Evolutionary conservation across 2,113 vertebrate species (phyloP).

Genomic region (Tricholaema leucomelas): DNA sequence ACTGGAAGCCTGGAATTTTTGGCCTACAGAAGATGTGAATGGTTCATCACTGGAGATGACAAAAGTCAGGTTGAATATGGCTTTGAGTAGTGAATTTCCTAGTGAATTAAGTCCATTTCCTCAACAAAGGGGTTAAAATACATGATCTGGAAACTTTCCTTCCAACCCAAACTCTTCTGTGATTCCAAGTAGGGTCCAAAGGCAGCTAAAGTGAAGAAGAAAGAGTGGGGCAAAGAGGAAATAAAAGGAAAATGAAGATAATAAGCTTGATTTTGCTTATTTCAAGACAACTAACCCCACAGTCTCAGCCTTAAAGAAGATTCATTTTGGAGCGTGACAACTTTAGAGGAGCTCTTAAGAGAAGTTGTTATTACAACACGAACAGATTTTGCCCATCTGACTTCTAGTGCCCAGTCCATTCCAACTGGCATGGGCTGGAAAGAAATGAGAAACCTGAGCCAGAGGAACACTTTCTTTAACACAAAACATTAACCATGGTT

Average conservation of each 20-base stretch:
- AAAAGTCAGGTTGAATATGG: neutral
- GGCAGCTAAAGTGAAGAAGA: neutral
- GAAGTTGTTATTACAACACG: neutral
- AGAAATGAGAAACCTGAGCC: constrained; percentile 15
- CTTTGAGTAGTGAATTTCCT: neutral
- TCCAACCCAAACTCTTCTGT: neutral
- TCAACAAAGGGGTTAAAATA: neutral
- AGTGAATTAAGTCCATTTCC: neutral
- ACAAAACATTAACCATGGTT: constrained; percentile 31
- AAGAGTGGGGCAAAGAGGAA: neutral
- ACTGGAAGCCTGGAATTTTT: too few relatives aligned
- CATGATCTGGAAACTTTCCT: neutral
- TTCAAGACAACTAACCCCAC: neutral
- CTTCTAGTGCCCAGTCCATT: neutral
- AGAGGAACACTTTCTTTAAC: constrained; percentile 37
- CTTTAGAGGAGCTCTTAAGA: neutral
- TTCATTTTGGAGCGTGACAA: neutral
- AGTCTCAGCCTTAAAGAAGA: neutral
- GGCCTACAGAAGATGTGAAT: neutral
- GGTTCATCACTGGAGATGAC: neutral
- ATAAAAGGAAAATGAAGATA: too few relatives aligned
- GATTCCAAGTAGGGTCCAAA: neutral
- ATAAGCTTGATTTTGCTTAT: neutral
- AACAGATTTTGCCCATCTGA: neutral
- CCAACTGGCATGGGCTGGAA: constrained; percentile 4